Percentiles rank a stretch among this genome's conserved stretches.
These are phyloP conservation scores for Pollenia amentaria DNA, from an alignment of 2,888 invertebrate species.

Conservation along the genomic window DNA sequence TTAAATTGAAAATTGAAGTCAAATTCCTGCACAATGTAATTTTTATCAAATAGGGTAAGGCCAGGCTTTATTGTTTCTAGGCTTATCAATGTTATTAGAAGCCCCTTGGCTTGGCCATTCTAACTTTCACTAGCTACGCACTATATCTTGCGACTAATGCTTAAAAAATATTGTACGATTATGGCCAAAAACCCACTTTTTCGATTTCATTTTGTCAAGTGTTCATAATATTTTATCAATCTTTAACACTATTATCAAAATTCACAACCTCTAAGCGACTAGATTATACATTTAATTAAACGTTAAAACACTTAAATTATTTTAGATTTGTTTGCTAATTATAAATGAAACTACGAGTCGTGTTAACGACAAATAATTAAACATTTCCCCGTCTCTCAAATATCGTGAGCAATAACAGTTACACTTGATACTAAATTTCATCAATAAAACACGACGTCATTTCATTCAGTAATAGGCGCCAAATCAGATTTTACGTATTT, in stretches of 20 bases:
- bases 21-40: no score
- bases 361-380: background rate
- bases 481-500: background rate
- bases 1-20: no score
- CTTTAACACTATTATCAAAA: background rate
- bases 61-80: no score
- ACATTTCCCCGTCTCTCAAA: background rate
- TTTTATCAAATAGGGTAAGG: no score
- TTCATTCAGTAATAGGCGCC: background rate
- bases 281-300: background rate
- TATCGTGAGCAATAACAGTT: no score
- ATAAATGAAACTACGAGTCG: background rate
- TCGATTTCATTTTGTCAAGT: background rate
- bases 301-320: constrained; percentile 6
- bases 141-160: no score
- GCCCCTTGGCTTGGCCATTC: no score
- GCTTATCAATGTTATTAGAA: no score
- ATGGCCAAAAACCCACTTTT: background rate
- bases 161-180: background rate
- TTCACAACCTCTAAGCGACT: background rate
- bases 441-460: background rate
- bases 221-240: background rate
- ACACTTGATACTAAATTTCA: no score
- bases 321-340: background rate
- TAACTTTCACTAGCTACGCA: background rate